A percentile compares a stretch with the other conserved stretches of the same genome.
Conservation (phyloP, 37 sponge, comb jelly and placozoan genomes). For the Theonella swinhoei region DNA sequence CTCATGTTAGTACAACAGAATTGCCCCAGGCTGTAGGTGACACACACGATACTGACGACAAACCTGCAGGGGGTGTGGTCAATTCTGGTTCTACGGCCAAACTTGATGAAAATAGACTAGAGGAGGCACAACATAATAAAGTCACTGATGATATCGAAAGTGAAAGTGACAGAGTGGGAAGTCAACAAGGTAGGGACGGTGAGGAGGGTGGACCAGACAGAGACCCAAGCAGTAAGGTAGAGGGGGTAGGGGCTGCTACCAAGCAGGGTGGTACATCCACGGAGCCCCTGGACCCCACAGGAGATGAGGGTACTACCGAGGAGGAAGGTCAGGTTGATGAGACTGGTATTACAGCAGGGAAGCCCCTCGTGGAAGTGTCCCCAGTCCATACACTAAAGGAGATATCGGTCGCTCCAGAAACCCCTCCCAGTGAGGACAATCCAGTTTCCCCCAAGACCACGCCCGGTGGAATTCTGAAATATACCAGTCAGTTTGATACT, state of each 20-base stretch:
- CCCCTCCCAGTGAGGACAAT: not conserved
- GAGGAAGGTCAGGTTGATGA: not conserved
- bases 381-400: not conserved
- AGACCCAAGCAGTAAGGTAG: no score
- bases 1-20: not conserved
- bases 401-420: not conserved
- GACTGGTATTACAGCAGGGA: not conserved
- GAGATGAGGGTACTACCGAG: not conserved
- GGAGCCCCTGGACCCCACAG: no score
- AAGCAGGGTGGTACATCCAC: no score
- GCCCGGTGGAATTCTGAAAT: slow-evolving; percentile 50
- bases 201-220: not conserved
- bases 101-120: no score
- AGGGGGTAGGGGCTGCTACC: no score
- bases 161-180: not conserved
- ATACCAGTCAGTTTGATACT: slow-evolving; percentile 66
- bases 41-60: not conserved
- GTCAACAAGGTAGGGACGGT: not conserved
- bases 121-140: no score
- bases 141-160: not conserved
- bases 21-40: not conserved
- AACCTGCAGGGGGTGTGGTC: not conserved
- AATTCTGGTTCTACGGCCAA: not conserved
- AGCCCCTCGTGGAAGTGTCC: not conserved
- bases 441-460: slow-evolving; percentile 1